Conservation (phyloP, 2,797 vertebrate species). For the Sus cebifrons region DNA sequence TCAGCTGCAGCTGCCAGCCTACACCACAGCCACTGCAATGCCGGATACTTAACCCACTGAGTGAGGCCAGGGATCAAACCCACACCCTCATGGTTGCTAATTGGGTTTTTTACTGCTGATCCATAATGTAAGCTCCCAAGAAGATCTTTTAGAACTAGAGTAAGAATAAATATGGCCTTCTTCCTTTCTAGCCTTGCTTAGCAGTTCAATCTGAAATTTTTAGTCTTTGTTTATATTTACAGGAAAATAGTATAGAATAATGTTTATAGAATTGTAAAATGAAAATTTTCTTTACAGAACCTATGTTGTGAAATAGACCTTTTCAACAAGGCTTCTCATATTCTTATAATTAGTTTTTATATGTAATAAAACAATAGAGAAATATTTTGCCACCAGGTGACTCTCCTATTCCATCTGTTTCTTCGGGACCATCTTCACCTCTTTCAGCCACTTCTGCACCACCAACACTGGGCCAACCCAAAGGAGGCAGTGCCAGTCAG, state of each 20-base stretch:
- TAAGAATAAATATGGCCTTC: conserved; percentile 41
- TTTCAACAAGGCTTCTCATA: conserved; percentile 83
- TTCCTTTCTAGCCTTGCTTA: conserved; percentile 68
- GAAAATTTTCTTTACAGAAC: conserved; percentile 77
- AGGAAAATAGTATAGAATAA: conserved; percentile 43
- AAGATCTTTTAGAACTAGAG: conserved; percentile 57
- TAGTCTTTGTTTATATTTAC: conserved; percentile 52
- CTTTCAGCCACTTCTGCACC: conserved; percentile 95
- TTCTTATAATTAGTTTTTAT: conserved; percentile 76
- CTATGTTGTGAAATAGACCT: conserved; percentile 71
- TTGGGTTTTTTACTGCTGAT: too few relatives aligned
- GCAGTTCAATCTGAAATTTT: conserved; percentile 13
- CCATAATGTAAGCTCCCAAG: too few relatives aligned
- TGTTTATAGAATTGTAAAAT: conserved; percentile 69
- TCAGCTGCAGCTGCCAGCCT: too few relatives aligned
- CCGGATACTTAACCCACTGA: too few relatives aligned
- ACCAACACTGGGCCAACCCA: conserved; percentile 94
- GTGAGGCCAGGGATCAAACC: too few relatives aligned
- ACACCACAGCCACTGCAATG: too few relatives aligned
- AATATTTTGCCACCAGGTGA: conserved; percentile 95
- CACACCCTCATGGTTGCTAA: too few relatives aligned
- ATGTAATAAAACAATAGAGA: conserved; percentile 89
- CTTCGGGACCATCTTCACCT: conserved; percentile 96
- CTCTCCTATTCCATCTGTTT: conserved; percentile 96
- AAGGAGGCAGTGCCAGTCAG: conserved; percentile 92